Evolutionary conservation across 2,113 vertebrate species (phyloP), one percentile per base, ranked within the genome.

Genomic region (Hippoglossus stenolepis): DNA sequence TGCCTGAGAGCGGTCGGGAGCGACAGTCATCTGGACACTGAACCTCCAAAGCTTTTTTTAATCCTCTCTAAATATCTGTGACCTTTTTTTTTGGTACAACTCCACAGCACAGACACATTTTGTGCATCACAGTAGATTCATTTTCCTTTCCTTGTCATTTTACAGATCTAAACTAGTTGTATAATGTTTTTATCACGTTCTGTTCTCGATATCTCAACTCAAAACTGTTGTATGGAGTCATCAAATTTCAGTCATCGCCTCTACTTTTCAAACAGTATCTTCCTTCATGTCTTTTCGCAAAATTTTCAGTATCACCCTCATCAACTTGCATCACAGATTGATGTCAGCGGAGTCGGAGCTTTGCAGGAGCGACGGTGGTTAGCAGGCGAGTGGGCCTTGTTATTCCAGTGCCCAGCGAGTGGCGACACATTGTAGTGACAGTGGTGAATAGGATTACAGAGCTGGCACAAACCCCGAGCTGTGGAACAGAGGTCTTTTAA

Each of bases 371-470:
- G 75, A 82, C n/a, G 60, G 63, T 17, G 60, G 64, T 21, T 38
- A 70, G 23, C 20, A n/a, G 51, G 51, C 20, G 6, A 54, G 18
- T 54, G 49, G 49, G 7, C 49, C 18, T 7, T 51, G 51, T 54
- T 84, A 49, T 79, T 75, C 31, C 31, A 6, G 79, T 69, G 76
- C 53, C 78, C 81, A 17, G 53, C 4, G 49, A 57, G 67, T 67
- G 67, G 66, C 40, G 40, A 75, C 84, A 68, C 69, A 40, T 58
- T 65, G 75, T 71, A 73, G 77, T 70, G 77, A 80, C 66, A 68
- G 66, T 53, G 61, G 70, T 73, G 23, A 83, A 78, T 14, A 8
- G 85, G 80, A 86, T 87, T 84, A 90, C 47, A 70, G 73, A 85
- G 75, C 85, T 26, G 54, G 75, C 76, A 53, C 66, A 75, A 79